Base-by-base conservation (phyloP, 2,113 vertebrate species). In the Rhombomys opimus region DNA sequence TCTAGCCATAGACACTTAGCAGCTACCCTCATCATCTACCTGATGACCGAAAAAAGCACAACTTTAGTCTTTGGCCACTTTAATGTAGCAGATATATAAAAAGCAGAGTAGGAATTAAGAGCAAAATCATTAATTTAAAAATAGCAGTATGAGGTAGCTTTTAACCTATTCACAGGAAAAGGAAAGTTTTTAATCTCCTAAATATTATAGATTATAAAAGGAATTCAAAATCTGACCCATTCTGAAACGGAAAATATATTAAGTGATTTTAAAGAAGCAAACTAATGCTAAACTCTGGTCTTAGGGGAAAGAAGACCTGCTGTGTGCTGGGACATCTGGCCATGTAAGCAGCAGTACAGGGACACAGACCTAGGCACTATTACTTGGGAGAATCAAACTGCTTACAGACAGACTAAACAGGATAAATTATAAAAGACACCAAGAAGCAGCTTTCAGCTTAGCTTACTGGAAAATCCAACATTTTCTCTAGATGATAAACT, bases 1-100 rank as follows among this genome's bases (percentile, higher is more conserved):
- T 98, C 98, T 98, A 98, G 97, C 98, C 98, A 98, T 96, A 98
- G 98, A 97, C 93, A 96, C 97, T 97, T 95, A 98, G 97, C 97
- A 95, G 97, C 93, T 97, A 97, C 98, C 98, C 98, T 98, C 97
- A 96, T 96, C 95, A 97, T n/a, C 96, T 97, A 90, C 88, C 75
- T 76, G 85, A 52, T 78, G 93, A 82, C 87, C 95, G 87, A 88
- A 75, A 78, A 86, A 67, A 67, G 67, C 63, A 87, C 41, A 35
- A 54, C 35, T 96, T 92, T 93, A 96, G 87, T 73, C 86, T 89
- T 41, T 68, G 96, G 95, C 91, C 96, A 94, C 93, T 97, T 92
- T 65, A 27, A 86, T 22, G 68, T 25, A 93, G 94, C 70, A 90
- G 76, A 93, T 85, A 94, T 63, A 95, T 46, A 80, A 96, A 97